Percentiles rank a stretch among this genome's conserved stretches.
Evolutionary conservation across 2,888 invertebrate species (phyloP).

Genomic region (Ochlodes sylvanus): DNA sequence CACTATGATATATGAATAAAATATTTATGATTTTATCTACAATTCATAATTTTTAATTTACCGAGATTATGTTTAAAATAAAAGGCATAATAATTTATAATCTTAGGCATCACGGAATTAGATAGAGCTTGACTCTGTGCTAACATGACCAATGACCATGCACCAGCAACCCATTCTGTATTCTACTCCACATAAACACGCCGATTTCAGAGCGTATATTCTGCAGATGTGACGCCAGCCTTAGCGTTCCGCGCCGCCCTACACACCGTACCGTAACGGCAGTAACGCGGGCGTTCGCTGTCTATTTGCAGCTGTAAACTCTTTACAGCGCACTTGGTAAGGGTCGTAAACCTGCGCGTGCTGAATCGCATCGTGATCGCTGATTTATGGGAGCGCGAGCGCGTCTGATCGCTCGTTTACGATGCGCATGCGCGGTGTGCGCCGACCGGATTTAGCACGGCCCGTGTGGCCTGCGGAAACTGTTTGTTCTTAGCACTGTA

Average conservation of each 20-base stretch:
- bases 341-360: slow-evolving; percentile 63
- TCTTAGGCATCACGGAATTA: too few relatives aligned
- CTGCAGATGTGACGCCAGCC: not conserved
- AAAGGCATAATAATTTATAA: too few relatives aligned
- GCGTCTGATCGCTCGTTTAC: slow-evolving; percentile 72
- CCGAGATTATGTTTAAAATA: too few relatives aligned
- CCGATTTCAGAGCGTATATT: not conserved
- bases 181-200: not conserved
- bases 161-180: too few relatives aligned
- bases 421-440: slow-evolving; percentile 49
- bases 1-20: too few relatives aligned
- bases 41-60: too few relatives aligned
- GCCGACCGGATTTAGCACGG: slow-evolving; percentile 61
- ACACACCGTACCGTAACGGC: slow-evolving; percentile 8
- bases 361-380: slow-evolving; percentile 71
- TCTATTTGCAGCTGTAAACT: slow-evolving; percentile 56
- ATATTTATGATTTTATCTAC: too few relatives aligned
- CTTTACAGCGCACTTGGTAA: slow-evolving; percentile 66
- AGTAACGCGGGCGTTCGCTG: slow-evolving; percentile 38
- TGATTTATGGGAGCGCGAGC: slow-evolving; percentile 70
- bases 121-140: too few relatives aligned
- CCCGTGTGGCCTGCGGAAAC: slow-evolving; percentile 66
- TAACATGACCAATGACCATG: too few relatives aligned
- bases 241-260: not conserved
- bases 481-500: slow-evolving; percentile 17